phyloP scores from a whole-genome alignment of 2,113 vertebrate genomes.

The Aegotheles bennettii region DNA sequence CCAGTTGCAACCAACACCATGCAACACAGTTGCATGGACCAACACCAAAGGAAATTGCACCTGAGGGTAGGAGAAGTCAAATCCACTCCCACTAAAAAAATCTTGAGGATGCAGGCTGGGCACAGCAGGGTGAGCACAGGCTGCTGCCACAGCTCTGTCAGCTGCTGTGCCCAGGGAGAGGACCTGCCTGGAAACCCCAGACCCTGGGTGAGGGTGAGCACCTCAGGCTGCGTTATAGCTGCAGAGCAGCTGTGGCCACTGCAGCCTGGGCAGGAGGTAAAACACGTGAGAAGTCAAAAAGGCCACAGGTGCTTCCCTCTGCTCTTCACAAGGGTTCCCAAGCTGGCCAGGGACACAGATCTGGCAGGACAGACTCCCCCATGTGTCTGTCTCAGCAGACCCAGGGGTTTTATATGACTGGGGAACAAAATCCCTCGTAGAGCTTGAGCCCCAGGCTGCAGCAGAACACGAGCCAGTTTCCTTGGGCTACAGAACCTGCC shows the following conservation, averaged over 20 bases:
- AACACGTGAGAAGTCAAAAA: background rate
- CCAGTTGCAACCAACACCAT: no score
- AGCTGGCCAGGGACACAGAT: background rate
- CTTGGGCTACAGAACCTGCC: background rate
- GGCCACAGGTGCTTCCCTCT: background rate
- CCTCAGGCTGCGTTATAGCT: background rate
- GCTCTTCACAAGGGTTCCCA: background rate
- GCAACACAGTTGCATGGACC: background rate
- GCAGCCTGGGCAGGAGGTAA: background rate
- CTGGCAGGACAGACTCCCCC: background rate
- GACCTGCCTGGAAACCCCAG: background rate
- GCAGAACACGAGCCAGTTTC: background rate
- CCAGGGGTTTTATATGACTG: background rate
- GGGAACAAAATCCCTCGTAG: background rate
- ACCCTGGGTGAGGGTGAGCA: background rate
- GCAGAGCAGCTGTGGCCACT: background rate
- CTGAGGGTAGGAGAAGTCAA: background rate
- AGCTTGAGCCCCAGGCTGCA: background rate
- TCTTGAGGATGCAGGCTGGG: accelerated
- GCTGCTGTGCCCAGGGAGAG: background rate
- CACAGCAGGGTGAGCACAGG: background rate
- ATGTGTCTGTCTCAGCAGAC: accelerated
- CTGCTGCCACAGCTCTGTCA: accelerated
- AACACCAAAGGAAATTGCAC: background rate
- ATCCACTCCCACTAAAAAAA: background rate